A percentile compares a stretch with the other conserved stretches of the same genome.
Evolutionary conservation across 2,113 vertebrate genomes (phyloP).

Genomic region (Urocolius indicus): DNA sequence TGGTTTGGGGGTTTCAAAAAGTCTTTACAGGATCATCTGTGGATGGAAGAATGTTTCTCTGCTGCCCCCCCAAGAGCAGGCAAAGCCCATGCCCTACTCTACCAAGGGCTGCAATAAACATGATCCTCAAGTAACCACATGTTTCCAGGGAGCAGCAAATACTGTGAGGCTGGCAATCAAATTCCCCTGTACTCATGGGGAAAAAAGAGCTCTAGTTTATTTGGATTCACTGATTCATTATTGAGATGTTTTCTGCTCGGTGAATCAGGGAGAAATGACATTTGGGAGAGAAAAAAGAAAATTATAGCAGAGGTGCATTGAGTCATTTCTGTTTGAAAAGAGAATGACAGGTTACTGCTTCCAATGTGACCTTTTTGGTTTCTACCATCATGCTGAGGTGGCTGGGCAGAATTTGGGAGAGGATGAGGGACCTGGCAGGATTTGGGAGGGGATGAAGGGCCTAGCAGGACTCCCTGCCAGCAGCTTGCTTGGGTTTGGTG

Average conservation of each 20-base stretch:
- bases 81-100: background rate
- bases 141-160: conserved; percentile 9
- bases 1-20: background rate
- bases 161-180: background rate
- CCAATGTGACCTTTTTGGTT: background rate
- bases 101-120: background rate
- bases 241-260: conserved; percentile 13
- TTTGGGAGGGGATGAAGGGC: background rate
- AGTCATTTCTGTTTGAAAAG: background rate
- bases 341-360: background rate
- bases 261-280: conserved; percentile 9
- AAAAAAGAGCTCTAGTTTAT: conserved; percentile 20
- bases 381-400: background rate
- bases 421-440: background rate
- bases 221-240: conserved; percentile 31
- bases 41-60: background rate
- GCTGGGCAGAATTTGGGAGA: background rate
- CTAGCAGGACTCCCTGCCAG: background rate
- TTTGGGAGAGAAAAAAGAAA: background rate
- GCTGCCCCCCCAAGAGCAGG: background rate
- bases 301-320: background rate
- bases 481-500: background rate
- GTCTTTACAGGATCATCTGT: background rate
- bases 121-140: background rate
- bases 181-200: background rate